Percentiles rank a stretch among this genome's conserved stretches.
Evolutionary conservation across 2,113 vertebrate species (phyloP).

Genomic region (Elephas maximus): DNA sequence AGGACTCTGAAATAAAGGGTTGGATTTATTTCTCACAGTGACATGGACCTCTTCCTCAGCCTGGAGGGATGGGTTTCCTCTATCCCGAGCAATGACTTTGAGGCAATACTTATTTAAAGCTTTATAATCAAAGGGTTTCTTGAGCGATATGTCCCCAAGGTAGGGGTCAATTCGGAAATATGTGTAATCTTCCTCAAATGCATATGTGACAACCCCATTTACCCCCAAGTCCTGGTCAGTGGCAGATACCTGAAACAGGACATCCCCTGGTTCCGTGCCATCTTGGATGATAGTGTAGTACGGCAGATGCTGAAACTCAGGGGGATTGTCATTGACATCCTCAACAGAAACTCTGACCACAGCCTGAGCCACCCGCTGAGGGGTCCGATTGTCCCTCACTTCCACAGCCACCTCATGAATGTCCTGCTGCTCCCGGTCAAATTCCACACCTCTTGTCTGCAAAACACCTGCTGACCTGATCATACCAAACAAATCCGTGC

Average conservation of each 20-base stretch:
- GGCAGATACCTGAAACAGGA: slow-evolving; percentile 95
- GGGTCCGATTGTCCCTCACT: slow-evolving; percentile 92
- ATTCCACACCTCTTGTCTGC: slow-evolving; percentile 92
- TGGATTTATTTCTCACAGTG: slow-evolving; percentile 95
- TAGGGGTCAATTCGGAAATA: slow-evolving; percentile 96
- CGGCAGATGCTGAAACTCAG: slow-evolving; percentile 94
- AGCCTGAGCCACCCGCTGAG: slow-evolving; percentile 92
- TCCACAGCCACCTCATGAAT: slow-evolving; percentile 92
- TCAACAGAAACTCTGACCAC: slow-evolving; percentile 93
- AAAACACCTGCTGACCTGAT: slow-evolving; percentile 93
- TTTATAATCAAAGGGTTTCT: slow-evolving; percentile 95
- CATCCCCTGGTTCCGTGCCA: slow-evolving; percentile 94
- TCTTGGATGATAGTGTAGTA: slow-evolving; percentile 94
- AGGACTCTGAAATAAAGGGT: slow-evolving; percentile 96
- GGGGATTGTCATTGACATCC: slow-evolving; percentile 95
- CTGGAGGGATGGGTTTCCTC: slow-evolving; percentile 90
- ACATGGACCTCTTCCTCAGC: slow-evolving; percentile 92
- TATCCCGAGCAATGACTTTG: slow-evolving; percentile 93
- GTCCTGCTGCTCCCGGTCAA: slow-evolving; percentile 94
- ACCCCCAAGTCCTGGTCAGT: slow-evolving; percentile 93
- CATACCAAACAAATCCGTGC: slow-evolving; percentile 91
- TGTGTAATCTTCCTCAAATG: slow-evolving; percentile 93
- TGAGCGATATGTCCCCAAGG: slow-evolving; percentile 95
- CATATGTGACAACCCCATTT: slow-evolving; percentile 92
- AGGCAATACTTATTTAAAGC: slow-evolving; percentile 95